Evolutionary conservation across 2,113 vertebrate genomes (phyloP), one percentile per base, ranked within the genome.

Genomic region (Pseudolaguvia tuberculata): DNA sequence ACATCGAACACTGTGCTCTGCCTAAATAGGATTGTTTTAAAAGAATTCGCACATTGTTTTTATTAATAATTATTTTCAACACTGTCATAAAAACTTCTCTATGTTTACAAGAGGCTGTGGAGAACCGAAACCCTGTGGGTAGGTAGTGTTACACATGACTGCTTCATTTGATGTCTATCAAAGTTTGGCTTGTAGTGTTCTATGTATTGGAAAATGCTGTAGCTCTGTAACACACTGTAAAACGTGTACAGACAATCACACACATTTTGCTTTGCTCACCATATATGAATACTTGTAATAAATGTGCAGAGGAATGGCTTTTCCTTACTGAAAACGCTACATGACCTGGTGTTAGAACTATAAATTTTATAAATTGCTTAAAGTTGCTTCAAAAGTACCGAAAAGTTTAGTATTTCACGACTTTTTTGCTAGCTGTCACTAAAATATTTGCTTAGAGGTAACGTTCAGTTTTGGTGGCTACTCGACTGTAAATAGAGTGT

Each of bases 401-500:
- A n/a, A n/a, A n/a, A n/a, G n/a, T n/a, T n/a, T n/a, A n/a, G n/a
- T n/a, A n/a, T n/a, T n/a, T n/a, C n/a, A n/a, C n/a, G n/a, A n/a
- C n/a, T n/a, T n/a, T n/a, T n/a, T n/a, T 70, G 67, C 53, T 70
- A 62, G 56, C 56, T 68, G 69, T 45, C 45, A 61, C 47, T 61
- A 18, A 50, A n/a, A n/a, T n/a, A n/a, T n/a, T n/a, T n/a, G n/a
- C n/a, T n/a, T n/a, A n/a, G n/a, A n/a, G n/a, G n/a, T n/a, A n/a
- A n/a, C n/a, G n/a, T n/a, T n/a, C n/a, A n/a, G n/a, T n/a, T n/a
- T n/a, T n/a, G n/a, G n/a, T n/a, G n/a, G n/a, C n/a, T n/a, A n/a
- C n/a, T n/a, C n/a, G n/a, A n/a, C n/a, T n/a, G n/a, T 45, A 77
- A 58, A 77, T 77, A 70, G 35, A 12, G 39, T 69, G 65, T 58